Evolutionary conservation across 2,888 invertebrate genomes (phyloP).

Genomic region (Cerceris ruficornis): DNA sequence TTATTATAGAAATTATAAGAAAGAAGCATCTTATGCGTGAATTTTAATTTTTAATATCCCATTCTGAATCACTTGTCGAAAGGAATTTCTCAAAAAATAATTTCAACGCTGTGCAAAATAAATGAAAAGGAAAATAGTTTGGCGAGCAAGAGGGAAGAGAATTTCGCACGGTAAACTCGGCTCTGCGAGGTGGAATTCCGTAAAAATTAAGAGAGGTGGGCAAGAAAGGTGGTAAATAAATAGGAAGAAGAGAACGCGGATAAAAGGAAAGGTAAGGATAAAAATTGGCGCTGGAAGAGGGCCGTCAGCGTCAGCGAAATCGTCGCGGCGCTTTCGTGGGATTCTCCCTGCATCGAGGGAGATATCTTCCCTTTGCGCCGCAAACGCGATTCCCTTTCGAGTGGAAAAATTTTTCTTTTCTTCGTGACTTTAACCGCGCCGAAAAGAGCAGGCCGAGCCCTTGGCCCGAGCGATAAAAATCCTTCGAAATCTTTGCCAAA

Average conservation of each 20-base stretch:
- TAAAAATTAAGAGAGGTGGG: constrained; percentile 10
- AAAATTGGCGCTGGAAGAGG: constrained; percentile 30
- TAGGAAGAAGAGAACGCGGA: constrained; percentile 9
- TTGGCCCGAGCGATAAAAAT: constrained; percentile 45
- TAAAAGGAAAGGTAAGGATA: constrained; percentile 29
- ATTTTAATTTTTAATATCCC: too few species aligned
- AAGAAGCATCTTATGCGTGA: too few species aligned
- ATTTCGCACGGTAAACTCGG: too few species aligned
- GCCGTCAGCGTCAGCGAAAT: constrained; percentile 59
- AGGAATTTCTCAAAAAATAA: too few species aligned
- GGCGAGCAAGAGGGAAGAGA: not conserved
- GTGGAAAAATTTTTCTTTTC: constrained; percentile 60
- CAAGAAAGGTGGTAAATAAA: not conserved
- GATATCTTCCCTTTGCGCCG: constrained; percentile 55
- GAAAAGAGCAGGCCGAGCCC: constrained; percentile 45
- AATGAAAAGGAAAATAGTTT: not conserved
- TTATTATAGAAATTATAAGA: too few species aligned
- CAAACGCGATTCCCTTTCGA: constrained; percentile 52
- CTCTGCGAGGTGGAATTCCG: not conserved
- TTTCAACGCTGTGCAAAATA: too few species aligned
- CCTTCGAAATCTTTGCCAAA: constrained; percentile 40
- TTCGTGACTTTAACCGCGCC: constrained; percentile 24
- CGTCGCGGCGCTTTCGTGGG: constrained; percentile 43
- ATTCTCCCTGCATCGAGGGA: constrained; percentile 41
- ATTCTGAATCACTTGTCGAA: too few species aligned